Evolutionary conservation across 92 coral and sea anemone genomes (phyloP), one percentile per base, ranked within the genome.

Genomic region (Actinostola sp.): DNA sequence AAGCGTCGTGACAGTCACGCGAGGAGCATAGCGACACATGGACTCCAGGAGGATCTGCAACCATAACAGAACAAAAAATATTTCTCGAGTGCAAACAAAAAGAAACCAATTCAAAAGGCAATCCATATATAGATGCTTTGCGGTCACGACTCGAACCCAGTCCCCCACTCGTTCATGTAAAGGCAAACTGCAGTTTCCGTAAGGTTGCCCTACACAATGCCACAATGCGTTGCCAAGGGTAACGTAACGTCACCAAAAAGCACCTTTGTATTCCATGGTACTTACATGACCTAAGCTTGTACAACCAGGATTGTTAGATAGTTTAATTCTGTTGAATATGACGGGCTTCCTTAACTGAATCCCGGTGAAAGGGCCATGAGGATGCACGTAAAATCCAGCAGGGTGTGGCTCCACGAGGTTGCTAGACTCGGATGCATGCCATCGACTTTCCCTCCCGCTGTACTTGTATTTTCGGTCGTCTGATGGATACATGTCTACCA

Each of bases 21-120:
- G 81, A 17, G 81, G 81, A 3, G 26, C 72, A 53, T 63, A 75
- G 4, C 63, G 67, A 43, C 63, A 24, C 81, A 75, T 75, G 34
- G 81, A 75, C 28, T 75, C 81, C 12, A 75, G 72, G 20, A 75
- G 72, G 14, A 75, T 75, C 81, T 75, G 36, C 14, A 71, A 41
- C 6, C 23, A 53, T 10, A 53, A 24, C n/a, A n/a, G n/a, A n/a
- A n/a, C n/a, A n/a, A n/a, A n/a, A n/a, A n/a, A n/a, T n/a, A n/a
- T n/a, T n/a, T n/a, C n/a, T n/a, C 45, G 45, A 39, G 7, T 7
- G 14, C 14, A 39, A 14, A 39, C 45, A 39, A 7, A 39, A 14
- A 14, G 45, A 39, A 14, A 39, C 45, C 45, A 7, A 39, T n/a
- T n/a, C n/a, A n/a, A n/a, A n/a, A n/a, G n/a, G n/a, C n/a, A n/a